These are phyloP conservation scores for Motacilla alba DNA, from an alignment of 2,113 vertebrate genomes.

Conservation along the genomic window DNA sequence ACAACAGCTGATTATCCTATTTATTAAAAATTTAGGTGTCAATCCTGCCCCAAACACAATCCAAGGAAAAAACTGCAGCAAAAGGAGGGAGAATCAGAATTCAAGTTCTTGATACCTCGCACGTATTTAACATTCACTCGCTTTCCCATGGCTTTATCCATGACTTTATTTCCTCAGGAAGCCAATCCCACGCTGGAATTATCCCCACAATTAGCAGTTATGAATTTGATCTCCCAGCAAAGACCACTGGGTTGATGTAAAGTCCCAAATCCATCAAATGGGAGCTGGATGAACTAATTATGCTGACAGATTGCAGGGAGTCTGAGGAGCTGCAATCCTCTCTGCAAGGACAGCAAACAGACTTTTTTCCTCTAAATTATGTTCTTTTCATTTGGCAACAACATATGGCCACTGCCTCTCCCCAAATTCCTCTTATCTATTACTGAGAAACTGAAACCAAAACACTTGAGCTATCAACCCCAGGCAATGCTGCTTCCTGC, in stretches of 20 bases:
- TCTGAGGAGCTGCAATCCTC: constrained; percentile 22
- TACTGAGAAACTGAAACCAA: not conserved
- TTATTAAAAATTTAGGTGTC: constrained; percentile 27
- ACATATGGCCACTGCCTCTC: constrained; percentile 41
- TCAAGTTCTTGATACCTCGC: rapidly evolving
- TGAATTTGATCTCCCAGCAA: not conserved
- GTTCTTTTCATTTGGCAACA: constrained; percentile 35
- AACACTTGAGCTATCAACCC: not conserved
- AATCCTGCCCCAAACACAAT: not conserved
- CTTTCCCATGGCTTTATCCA: not conserved
- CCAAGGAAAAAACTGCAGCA: not conserved
- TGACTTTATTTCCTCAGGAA: not conserved
- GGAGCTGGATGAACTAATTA: constrained; percentile 18
- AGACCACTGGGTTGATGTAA: not conserved
- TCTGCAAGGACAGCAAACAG: constrained; percentile 30
- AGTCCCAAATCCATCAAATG: not conserved
- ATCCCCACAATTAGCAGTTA: not conserved
- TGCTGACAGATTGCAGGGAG: constrained; percentile 31
- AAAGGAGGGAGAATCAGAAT: not conserved
- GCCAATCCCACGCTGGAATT: not conserved
- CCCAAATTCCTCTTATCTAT: not conserved
- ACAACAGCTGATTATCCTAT: constrained; percentile 25
- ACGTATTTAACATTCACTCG: rapidly evolving
- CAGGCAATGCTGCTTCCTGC: not conserved
- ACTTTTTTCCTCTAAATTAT: constrained; percentile 41